These are phyloP conservation scores for Oedothorax gibbosus DNA, from an alignment of 1,140 invertebrate genomes.

Conservation along the genomic window DNA sequence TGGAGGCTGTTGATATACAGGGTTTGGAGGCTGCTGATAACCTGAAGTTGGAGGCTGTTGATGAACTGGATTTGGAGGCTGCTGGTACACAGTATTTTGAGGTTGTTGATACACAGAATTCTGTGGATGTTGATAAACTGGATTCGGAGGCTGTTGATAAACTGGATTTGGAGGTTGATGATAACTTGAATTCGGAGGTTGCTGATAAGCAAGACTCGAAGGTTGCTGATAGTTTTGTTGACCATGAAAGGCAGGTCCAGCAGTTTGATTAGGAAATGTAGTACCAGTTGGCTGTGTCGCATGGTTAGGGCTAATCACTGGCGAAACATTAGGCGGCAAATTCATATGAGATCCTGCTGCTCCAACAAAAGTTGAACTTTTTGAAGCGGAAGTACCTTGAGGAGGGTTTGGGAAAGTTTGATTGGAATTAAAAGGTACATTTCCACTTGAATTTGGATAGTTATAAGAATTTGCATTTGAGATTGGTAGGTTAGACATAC, in stretches of 20 bases:
- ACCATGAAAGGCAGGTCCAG: neutral
- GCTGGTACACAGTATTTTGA: neutral
- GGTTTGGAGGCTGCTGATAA: neutral
- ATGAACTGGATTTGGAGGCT: neutral
- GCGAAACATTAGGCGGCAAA: neutral
- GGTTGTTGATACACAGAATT: neutral
- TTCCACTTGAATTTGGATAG: neutral
- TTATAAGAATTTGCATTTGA: neutral
- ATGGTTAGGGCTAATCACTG: neutral
- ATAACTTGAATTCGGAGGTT: neutral
- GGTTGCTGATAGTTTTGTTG: neutral
- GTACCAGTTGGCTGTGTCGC: neutral
- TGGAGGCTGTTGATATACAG: neutral
- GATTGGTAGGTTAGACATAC: neutral
- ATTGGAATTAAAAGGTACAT: slow-evolving; percentile 2
- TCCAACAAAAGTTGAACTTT: neutral
- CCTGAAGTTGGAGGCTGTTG: neutral
- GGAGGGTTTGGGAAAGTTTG: neutral
- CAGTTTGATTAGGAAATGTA: neutral
- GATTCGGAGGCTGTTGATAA: neutral
- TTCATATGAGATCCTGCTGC: neutral
- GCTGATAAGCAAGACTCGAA: neutral
- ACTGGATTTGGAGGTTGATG: neutral
- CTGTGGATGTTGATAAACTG: neutral
- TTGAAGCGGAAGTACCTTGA: neutral